phyloP scores from a whole-genome alignment of 2,797 vertebrate species.

The Gymnothorax javanicus region DNA sequence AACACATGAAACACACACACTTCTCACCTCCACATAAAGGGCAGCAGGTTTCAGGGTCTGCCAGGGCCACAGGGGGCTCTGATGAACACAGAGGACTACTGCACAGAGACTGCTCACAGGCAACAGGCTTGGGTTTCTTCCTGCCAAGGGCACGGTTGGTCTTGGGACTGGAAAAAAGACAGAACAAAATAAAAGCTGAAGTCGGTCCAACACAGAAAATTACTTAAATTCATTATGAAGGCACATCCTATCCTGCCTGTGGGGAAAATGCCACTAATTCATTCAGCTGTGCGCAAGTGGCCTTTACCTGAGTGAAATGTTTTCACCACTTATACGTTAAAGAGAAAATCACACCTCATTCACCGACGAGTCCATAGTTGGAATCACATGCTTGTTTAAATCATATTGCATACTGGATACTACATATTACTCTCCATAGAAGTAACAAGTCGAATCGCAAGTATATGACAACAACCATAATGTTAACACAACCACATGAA shows the following conservation, averaged over 20 bases:
- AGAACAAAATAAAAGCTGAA: neutral
- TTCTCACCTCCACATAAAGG: conserved; percentile 56
- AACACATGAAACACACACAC: neutral
- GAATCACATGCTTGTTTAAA: no score
- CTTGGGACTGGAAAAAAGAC: conserved; percentile 35
- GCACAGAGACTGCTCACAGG: neutral
- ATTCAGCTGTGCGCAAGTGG: conserved; percentile 2
- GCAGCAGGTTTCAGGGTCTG: conserved; percentile 45
- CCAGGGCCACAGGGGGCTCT: neutral
- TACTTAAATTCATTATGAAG: conserved; percentile 23
- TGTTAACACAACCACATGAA: no score
- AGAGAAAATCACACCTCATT: neutral
- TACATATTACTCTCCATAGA: no score
- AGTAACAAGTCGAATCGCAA: no score
- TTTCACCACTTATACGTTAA: neutral
- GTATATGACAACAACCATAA: no score
- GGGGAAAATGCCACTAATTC: neutral
- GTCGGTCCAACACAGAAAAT: conserved; percentile 17
- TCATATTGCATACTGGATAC: no score
- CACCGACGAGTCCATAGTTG: neutral
- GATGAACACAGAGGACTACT: neutral
- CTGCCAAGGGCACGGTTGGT: conserved; percentile 10
- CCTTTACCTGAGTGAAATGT: neutral
- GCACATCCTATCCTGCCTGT: neutral
- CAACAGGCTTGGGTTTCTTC: conserved; percentile 42